Evolutionary conservation across 2,888 invertebrate genomes (phyloP).

Genomic region (Agrotis puta): DNA sequence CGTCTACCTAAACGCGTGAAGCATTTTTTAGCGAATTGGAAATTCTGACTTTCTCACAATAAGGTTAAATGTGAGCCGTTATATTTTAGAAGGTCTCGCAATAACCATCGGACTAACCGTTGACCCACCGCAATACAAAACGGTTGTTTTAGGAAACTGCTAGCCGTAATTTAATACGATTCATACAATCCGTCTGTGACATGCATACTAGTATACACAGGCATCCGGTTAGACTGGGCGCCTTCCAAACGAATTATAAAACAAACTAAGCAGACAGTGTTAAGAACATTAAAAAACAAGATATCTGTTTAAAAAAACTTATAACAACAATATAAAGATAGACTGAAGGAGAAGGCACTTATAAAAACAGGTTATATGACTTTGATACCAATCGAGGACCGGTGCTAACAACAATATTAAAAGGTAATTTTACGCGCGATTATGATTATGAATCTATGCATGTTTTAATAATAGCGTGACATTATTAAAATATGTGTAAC

Average conservation of each 20-base stretch:
- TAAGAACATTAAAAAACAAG: constrained; percentile 8
- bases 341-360: constrained; percentile 16
- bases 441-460: constrained; percentile 24
- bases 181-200: no score
- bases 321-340: constrained; percentile 6
- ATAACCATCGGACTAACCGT: no score
- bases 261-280: background rate
- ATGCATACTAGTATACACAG: background rate
- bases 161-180: no score
- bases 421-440: constrained; percentile 40
- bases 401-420: constrained; percentile 31
- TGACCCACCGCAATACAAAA: no score
- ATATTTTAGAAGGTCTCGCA: no score
- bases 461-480: constrained; percentile 29
- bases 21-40: no score
- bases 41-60: no score
- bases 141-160: no score
- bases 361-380: constrained; percentile 40
- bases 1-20: no score
- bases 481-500: constrained; percentile 38
- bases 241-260: background rate
- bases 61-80: no score
- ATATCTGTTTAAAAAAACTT: background rate
- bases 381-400: constrained; percentile 34
- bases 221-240: background rate